These are phyloP conservation scores for Pundamilia nyererei DNA, from an alignment of 2,113 vertebrate species.

Conservation along the genomic window DNA sequence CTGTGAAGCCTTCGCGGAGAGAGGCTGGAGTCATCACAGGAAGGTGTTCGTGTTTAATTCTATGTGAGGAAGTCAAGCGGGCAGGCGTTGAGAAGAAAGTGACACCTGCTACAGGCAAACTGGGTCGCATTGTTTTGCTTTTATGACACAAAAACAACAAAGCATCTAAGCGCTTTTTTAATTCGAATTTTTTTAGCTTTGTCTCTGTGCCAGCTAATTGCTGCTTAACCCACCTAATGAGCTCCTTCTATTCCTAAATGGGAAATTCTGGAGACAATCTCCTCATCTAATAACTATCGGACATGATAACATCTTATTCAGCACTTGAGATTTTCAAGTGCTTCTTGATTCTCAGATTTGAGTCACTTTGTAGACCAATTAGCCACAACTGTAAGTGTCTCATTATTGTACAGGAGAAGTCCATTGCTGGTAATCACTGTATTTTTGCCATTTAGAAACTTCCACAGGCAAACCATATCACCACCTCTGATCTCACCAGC, in stretches of 20 bases:
- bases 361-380: background rate
- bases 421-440: background rate
- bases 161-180: background rate
- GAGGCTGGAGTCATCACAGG: conserved; percentile 18
- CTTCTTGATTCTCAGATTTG: background rate
- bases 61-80: conserved; percentile 9
- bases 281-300: background rate
- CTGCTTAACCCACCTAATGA: background rate
- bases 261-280: background rate
- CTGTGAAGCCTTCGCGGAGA: conserved; percentile 11
- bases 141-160: background rate
- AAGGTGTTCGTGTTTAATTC: conserved; percentile 25
- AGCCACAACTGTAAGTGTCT: background rate
- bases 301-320: background rate
- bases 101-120: background rate
- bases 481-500: background rate
- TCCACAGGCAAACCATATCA: background rate
- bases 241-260: background rate
- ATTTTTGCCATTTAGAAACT: background rate
- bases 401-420: background rate
- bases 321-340: background rate
- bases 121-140: background rate
- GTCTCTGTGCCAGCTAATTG: background rate
- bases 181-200: background rate
- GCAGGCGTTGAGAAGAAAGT: background rate